These are phyloP conservation scores for Mythimna lalbum DNA, from an alignment of 2,888 invertebrate species.

Conservation along the genomic window DNA sequence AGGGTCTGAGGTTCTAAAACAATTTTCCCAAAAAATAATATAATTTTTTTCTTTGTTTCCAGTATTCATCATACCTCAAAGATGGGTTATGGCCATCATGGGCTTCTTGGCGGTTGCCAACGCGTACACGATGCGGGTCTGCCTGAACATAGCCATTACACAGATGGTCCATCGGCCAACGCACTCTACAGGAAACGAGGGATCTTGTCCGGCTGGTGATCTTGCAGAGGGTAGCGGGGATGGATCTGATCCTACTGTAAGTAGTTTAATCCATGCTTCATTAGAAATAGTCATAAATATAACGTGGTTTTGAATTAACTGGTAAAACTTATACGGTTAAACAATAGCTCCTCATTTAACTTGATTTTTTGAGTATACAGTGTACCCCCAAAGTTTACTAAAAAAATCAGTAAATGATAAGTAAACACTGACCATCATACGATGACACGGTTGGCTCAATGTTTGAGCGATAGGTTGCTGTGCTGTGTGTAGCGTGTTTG, in stretches of 20 bases:
- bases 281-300: neutral
- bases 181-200: slow-evolving; percentile 74
- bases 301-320: neutral
- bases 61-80: slow-evolving; percentile 92
- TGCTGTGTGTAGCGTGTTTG: too few relatives aligned
- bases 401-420: too few relatives aligned
- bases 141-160: slow-evolving; percentile 93
- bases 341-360: too few relatives aligned
- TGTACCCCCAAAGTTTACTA: too few relatives aligned
- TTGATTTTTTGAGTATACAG: too few relatives aligned
- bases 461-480: too few relatives aligned
- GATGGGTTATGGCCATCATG: slow-evolving; percentile 94
- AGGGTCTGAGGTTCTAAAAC: neutral
- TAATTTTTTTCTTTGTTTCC: slow-evolving; percentile 69
- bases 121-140: slow-evolving; percentile 94
- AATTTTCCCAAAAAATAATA: too few relatives aligned
- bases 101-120: slow-evolving; percentile 93
- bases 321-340: neutral
- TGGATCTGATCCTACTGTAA: slow-evolving; percentile 74
- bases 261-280: slow-evolving; percentile 42
- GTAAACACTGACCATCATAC: too few relatives aligned
- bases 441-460: too few relatives aligned
- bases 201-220: slow-evolving; percentile 80
- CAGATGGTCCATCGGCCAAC: slow-evolving; percentile 90
- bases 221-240: slow-evolving; percentile 62